These are phyloP conservation scores for Drosophila orosa DNA, from an alignment of 1,140 invertebrate genomes.

Conservation along the genomic window DNA sequence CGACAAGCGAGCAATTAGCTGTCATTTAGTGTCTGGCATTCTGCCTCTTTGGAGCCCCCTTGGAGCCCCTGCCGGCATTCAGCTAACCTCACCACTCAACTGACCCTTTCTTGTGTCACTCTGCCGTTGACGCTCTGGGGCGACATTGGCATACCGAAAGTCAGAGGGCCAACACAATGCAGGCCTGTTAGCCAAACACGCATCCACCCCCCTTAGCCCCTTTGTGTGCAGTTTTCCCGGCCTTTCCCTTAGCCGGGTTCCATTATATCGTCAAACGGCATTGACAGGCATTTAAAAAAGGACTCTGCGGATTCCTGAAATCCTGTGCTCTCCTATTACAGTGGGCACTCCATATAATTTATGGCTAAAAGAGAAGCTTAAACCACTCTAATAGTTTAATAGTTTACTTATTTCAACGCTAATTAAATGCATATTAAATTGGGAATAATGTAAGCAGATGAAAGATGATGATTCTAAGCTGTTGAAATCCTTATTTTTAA, in stretches of 20 bases:
- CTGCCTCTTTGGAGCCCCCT: no score
- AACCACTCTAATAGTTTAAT: no score
- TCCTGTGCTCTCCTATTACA: neutral
- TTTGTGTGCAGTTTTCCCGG: neutral
- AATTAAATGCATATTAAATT: neutral
- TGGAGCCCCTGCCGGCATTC: neutral
- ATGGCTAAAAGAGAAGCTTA: no score
- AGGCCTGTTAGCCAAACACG: constrained; percentile 4
- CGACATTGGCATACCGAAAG: constrained; percentile 40
- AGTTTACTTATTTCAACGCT: neutral
- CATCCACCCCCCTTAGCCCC: neutral
- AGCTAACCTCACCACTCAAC: constrained; percentile 23
- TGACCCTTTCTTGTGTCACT: constrained; percentile 34
- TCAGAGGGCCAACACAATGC: constrained; percentile 32
- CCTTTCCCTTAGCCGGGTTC: neutral
- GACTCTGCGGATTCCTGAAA: constrained; percentile 27
- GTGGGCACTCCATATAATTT: neutral
- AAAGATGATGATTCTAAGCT: neutral
- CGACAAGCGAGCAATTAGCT: constrained; percentile 54
- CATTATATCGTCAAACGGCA: constrained; percentile 51
- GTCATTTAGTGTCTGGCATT: constrained; percentile 59
- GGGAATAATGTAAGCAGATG: no score
- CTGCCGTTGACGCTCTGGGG: constrained; percentile 38
- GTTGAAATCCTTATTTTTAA: neutral
- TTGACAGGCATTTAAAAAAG: constrained; percentile 59